phyloP scores from a whole-genome alignment of 2,888 invertebrate species.

The Anaspis maculata region DNA sequence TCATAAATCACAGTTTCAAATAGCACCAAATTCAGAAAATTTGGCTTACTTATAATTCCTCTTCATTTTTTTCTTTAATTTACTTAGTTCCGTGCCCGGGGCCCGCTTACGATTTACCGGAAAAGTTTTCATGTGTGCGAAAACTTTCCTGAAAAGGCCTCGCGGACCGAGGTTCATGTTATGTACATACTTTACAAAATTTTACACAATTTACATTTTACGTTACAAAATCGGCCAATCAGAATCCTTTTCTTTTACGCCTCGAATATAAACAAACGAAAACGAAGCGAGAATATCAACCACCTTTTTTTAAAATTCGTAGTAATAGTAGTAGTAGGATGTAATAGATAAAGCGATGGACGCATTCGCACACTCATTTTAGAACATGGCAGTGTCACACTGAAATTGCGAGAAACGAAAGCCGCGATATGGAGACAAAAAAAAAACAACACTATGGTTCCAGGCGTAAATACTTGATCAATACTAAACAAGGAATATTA shows the following conservation, averaged over 20 bases:
- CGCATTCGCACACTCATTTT: constrained; percentile 4
- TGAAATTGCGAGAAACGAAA: too few relatives aligned
- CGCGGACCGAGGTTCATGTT: too few relatives aligned
- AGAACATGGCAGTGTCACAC: constrained; percentile 12
- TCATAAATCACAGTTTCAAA: constrained; percentile 41
- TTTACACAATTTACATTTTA: constrained; percentile 25
- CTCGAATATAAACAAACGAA: too few relatives aligned
- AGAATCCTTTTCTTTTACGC: too few relatives aligned
- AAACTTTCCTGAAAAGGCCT: too few relatives aligned
- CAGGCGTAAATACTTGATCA: too few relatives aligned
- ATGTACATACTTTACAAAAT: constrained; percentile 23
- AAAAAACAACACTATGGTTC: too few relatives aligned
- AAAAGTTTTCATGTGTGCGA: too few relatives aligned
- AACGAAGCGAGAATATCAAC: too few relatives aligned
- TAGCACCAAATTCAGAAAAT: constrained; percentile 42
- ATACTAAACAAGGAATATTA: not conserved
- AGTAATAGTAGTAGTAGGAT: not conserved
- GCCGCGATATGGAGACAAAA: too few relatives aligned
- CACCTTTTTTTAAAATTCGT: too few relatives aligned
- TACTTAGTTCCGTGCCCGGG: constrained; percentile 3
- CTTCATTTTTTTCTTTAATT: not conserved
- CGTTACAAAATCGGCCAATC: constrained; percentile 6
- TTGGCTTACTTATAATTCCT: constrained; percentile 31
- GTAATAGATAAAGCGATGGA: not conserved
- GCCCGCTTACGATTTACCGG: too few relatives aligned